phyloP scores from a whole-genome alignment of 2,888 invertebrate species.

The Meliscaeva auricollis region DNA sequence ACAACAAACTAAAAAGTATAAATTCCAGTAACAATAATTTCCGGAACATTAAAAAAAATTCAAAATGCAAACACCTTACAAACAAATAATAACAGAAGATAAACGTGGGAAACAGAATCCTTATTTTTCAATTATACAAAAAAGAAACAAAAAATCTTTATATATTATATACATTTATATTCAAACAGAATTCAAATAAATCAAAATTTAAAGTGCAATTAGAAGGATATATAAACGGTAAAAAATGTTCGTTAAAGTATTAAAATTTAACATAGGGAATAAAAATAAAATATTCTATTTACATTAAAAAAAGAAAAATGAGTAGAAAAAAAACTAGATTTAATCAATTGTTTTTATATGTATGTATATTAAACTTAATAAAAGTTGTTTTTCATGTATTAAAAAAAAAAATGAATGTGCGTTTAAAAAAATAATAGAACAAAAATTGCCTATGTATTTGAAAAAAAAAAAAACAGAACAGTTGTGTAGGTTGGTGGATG shows the following conservation, averaged over 20 bases:
- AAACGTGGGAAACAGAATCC: slow-evolving; percentile 62
- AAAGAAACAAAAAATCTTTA: slow-evolving; percentile 57
- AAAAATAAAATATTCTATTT: slow-evolving; percentile 85
- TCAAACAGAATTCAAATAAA: slow-evolving; percentile 76
- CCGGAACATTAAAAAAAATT: slow-evolving; percentile 73
- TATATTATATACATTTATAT: slow-evolving; percentile 73
- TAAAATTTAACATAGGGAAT: slow-evolving; percentile 77
- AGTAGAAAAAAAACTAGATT: slow-evolving; percentile 65
- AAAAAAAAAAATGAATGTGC: slow-evolving; percentile 39
- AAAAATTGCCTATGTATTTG: slow-evolving; percentile 36
- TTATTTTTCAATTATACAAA: slow-evolving; percentile 75
- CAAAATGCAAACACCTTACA: slow-evolving; percentile 68
- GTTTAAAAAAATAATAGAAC: slow-evolving; percentile 35
- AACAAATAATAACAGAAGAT: slow-evolving; percentile 52
- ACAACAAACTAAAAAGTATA: slow-evolving; percentile 67
- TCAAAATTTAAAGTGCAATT: slow-evolving; percentile 86
- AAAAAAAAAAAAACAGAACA: slow-evolving; percentile 16
- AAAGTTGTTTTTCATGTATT: slow-evolving; percentile 17
- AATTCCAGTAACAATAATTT: slow-evolving; percentile 69
- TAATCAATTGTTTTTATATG: slow-evolving; percentile 50
- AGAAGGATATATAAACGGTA: slow-evolving; percentile 85
- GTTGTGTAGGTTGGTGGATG: slow-evolving; percentile 48
- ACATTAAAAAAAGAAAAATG: slow-evolving; percentile 85
- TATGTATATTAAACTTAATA: slow-evolving; percentile 24
- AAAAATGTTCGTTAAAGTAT: slow-evolving; percentile 82